A percentile compares a stretch with the other conserved stretches of the same genome.
phyloP scores from a whole-genome alignment of 2,888 invertebrate species.

The Clitarchus hookeri region DNA sequence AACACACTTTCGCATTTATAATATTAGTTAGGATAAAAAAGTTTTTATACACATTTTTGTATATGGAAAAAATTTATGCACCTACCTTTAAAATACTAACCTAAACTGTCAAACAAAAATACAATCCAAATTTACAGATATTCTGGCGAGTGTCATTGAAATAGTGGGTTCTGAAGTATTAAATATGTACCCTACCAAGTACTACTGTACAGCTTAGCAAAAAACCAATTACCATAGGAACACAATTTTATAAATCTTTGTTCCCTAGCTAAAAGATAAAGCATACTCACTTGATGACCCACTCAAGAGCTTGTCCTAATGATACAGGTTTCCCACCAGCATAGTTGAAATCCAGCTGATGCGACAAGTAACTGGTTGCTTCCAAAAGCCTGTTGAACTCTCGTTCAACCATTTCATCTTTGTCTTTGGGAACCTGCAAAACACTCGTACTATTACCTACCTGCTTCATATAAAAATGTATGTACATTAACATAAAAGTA shows the following conservation, averaged over 20 bases:
- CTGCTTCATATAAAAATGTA: conserved; percentile 23
- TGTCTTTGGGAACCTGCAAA: conserved; percentile 81
- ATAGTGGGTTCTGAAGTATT: background rate
- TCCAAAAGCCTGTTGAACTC: conserved; percentile 96
- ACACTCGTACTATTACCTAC: background rate
- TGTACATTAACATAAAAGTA: too few relatives aligned
- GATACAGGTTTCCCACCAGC: conserved; percentile 85
- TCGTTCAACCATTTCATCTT: conserved; percentile 97
- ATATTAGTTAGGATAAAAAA: too few relatives aligned
- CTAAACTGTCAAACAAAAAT: too few relatives aligned
- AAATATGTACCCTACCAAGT: background rate
- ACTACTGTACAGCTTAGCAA: too few relatives aligned
- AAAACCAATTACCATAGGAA: background rate
- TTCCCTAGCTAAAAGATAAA: background rate
- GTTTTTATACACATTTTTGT: too few relatives aligned
- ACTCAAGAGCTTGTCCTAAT: conserved; percentile 93
- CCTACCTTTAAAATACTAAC: too few relatives aligned
- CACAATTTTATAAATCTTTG: too few relatives aligned
- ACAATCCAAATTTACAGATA: too few relatives aligned
- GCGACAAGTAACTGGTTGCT: conserved; percentile 94
- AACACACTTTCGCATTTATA: too few relatives aligned
- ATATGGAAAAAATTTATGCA: too few relatives aligned
- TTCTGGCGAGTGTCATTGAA: too few relatives aligned
- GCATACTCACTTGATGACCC: conserved; percentile 80
- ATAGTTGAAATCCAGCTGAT: conserved; percentile 94